Evolutionary conservation across 2,113 vertebrate genomes (phyloP).

Genomic region (Campylorhamphus procurvoides): DNA sequence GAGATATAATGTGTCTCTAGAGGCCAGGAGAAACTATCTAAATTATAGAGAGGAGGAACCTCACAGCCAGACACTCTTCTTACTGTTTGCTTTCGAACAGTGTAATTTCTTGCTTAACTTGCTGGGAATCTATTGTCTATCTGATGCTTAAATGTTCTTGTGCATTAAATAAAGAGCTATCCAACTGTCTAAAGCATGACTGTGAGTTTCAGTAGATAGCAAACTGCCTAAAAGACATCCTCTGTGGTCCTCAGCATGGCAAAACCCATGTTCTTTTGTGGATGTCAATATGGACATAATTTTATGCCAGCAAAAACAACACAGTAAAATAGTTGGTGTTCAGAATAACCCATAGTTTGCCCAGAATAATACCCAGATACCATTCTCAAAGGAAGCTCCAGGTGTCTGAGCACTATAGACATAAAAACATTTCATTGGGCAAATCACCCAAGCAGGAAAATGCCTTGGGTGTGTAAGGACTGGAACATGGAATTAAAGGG

Average conservation of each 20-base stretch:
- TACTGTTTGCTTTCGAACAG: background rate
- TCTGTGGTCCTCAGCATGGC: background rate
- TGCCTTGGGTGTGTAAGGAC: no score
- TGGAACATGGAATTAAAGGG: background rate
- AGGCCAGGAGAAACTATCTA: background rate
- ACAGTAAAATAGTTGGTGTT: background rate
- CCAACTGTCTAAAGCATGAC: background rate
- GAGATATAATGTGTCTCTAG: background rate
- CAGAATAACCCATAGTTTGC: background rate
- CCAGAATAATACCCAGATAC: background rate
- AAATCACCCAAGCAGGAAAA: background rate
- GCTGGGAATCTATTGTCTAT: background rate
- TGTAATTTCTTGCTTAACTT: background rate
- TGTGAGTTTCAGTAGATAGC: background rate
- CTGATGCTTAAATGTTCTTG: background rate
- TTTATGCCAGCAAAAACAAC: background rate
- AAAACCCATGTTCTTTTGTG: background rate
- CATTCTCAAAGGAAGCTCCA: background rate
- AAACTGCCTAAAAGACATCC: background rate
- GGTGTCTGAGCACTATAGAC: background rate
- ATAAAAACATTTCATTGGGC: background rate
- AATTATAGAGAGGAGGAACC: background rate
- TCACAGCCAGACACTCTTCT: background rate
- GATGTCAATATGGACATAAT: background rate
- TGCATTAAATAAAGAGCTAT: background rate